Base-by-base conservation (phyloP, 2,797 vertebrate genomes). In the Scolopax rusticola region DNA sequence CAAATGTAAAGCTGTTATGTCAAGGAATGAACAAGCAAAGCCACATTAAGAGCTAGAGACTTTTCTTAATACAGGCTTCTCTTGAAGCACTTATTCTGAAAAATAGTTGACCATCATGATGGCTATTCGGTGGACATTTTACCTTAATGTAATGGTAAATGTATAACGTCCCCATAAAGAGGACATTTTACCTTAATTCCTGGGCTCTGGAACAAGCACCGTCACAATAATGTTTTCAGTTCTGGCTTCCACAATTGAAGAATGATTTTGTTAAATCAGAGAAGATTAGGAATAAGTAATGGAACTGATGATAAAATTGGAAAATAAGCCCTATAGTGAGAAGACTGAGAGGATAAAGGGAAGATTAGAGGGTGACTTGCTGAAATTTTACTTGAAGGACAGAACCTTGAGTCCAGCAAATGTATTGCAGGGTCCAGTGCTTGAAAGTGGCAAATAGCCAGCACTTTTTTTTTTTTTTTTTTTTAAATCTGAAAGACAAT, bases 311-410 rank as follows among this genome's bases (percentile, higher is more conserved):
- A 79, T 71, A 86, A 84, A 73, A 76, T 53, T 54, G 70, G 60
- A 84, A 90, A 92, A 94, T 75, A 77, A 80, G 38, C 19, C 10
- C 0, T 3, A 48, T 11, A 78, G 21, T 40, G 45, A 94, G 69
- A 93, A 48, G 41, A 67, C 40, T 89, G 65, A 87, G 60, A 70
- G 11, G 59, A 50, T 69, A 81, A 93, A 84, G 27, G 36, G 45
- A 90, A 89, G 63, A 54, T 92, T 32, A 73, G 67, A 84, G 47
- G 15, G 57, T 89, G 88, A 90, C 88, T 96, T 74, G 67, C 67
- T 95, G 36, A 78, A 69, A 88, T 92, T 84, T 84, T n/a, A 33
- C 70, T 82, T 94, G 83, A 85, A 95, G 90, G 90, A 63, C 90
- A 90, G 69, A 81, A 81, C 82, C 80, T 95, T 90, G 47, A 68